Conservation (phyloP, 2,888 invertebrate species). For the Phengaris arion region DNA sequence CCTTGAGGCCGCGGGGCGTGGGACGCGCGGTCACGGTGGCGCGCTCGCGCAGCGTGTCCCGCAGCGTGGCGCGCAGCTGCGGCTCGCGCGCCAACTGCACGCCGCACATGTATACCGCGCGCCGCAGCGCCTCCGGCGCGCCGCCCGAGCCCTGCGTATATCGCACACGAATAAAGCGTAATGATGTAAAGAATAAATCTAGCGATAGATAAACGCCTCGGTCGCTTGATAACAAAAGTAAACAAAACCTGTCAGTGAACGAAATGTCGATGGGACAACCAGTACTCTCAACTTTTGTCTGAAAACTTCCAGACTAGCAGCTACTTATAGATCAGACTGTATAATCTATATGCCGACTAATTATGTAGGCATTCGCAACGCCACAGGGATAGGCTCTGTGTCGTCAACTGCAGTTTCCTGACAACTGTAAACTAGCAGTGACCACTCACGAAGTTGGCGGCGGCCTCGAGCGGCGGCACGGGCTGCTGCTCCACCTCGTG, state of each 20-base stretch:
- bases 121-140: constrained; percentile 91
- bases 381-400: too few species aligned
- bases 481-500: constrained; percentile 97
- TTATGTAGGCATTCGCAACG: neutral
- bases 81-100: constrained; percentile 96
- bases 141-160: constrained; percentile 61
- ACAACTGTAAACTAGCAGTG: too few species aligned
- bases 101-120: constrained; percentile 96
- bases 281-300: too few species aligned
- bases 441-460: constrained; percentile 85
- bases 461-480: constrained; percentile 89
- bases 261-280: too few species aligned
- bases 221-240: too few species aligned
- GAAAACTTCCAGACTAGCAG: too few species aligned
- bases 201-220: too few species aligned
- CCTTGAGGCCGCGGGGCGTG: constrained; percentile 94
- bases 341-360: neutral
- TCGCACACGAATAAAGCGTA: neutral
- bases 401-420: too few species aligned
- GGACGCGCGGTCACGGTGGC: constrained; percentile 90
- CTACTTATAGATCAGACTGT: too few species aligned
- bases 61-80: constrained; percentile 88
- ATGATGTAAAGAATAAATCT: too few species aligned
- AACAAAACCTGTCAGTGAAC: too few species aligned
- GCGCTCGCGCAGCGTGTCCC: constrained; percentile 92